phyloP scores from a whole-genome alignment of 2,113 vertebrate species.

The Lucifuga dentata region DNA sequence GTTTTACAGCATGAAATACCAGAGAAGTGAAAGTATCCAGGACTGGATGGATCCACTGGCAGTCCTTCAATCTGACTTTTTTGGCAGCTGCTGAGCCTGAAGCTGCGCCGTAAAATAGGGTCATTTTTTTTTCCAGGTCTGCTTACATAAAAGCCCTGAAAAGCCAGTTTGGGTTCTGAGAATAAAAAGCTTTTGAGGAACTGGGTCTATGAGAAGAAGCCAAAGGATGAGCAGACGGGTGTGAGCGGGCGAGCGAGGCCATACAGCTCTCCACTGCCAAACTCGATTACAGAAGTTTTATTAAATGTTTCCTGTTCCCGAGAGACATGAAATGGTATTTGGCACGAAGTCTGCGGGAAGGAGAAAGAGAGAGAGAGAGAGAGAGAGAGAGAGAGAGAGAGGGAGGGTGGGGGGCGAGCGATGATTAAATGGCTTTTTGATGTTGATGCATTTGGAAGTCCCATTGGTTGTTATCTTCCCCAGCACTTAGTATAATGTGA shows the following conservation, averaged over 20 bases:
- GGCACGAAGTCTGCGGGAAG: conserved; percentile 43
- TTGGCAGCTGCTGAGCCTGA: neutral
- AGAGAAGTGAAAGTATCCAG: neutral
- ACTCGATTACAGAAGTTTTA: conserved; percentile 71
- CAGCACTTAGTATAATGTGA: conserved; percentile 62
- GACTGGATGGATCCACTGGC: neutral
- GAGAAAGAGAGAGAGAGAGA: too few species aligned
- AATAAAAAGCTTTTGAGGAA: conserved; percentile 22
- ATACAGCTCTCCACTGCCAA: conserved; percentile 22
- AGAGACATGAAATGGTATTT: conserved; percentile 69
- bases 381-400: conserved; percentile 1
- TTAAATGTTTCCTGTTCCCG: conserved; percentile 72
- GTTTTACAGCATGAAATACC: neutral
- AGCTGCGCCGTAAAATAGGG: neutral
- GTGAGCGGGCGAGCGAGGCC: conserved; percentile 10
- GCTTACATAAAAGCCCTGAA: conserved; percentile 5
- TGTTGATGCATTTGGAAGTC: conserved; percentile 71
- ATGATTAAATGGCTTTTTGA: conserved; percentile 78
- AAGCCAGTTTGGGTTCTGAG: neutral
- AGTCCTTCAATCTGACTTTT: neutral
- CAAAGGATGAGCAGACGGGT: conserved; percentile 21
- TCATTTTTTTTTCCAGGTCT: neutral
- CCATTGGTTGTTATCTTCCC: conserved; percentile 65
- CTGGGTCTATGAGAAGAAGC: neutral
- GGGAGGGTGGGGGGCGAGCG: conserved; percentile 10